A percentile compares a stretch with the other conserved stretches of the same genome.
Conservation (phyloP, 2,888 invertebrate genomes). For the Hanleya hanleyi region DNA sequence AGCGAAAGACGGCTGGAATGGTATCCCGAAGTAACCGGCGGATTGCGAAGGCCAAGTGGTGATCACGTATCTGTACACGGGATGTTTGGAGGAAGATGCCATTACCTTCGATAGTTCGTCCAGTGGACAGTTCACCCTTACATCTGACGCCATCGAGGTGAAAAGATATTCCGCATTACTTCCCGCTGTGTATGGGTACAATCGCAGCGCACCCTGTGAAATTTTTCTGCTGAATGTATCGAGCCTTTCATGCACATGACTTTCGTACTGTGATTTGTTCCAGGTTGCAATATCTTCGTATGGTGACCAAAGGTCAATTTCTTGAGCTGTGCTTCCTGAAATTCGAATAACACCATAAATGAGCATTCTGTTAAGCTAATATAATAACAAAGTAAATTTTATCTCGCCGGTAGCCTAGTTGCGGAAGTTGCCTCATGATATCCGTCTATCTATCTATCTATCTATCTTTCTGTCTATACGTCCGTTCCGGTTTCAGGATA, state of each 20-base stretch:
- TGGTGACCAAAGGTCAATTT: slow-evolving; percentile 51
- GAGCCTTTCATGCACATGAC: slow-evolving; percentile 51
- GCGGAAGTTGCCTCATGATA: no score
- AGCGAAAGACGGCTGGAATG: slow-evolving; percentile 37
- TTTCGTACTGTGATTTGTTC: slow-evolving; percentile 54
- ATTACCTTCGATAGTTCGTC: slow-evolving; percentile 46
- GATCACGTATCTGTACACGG: slow-evolving; percentile 56
- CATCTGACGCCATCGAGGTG: slow-evolving; percentile 63
- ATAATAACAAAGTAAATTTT: no score
- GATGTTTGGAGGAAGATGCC: slow-evolving; percentile 37
- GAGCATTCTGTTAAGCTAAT: no score
- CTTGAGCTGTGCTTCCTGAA: slow-evolving; percentile 60
- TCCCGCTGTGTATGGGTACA: slow-evolving; percentile 41
- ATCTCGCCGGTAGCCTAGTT: no score
- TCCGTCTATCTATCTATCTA: no score
- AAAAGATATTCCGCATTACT: slow-evolving; percentile 54
- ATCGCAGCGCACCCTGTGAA: slow-evolving; percentile 38
- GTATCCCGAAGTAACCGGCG: slow-evolving; percentile 33
- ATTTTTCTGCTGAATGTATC: slow-evolving; percentile 52
- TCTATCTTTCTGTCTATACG: no score
- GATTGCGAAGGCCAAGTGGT: slow-evolving; percentile 50
- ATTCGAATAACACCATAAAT: no score
- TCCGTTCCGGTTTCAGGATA: no score
- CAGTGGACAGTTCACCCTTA: slow-evolving; percentile 59
- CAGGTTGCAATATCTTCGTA: slow-evolving; percentile 47